Percentiles rank a stretch among this genome's conserved stretches.
These are phyloP conservation scores for Eciton burchellii DNA, from an alignment of 1,140 invertebrate genomes.

Conservation along the genomic window DNA sequence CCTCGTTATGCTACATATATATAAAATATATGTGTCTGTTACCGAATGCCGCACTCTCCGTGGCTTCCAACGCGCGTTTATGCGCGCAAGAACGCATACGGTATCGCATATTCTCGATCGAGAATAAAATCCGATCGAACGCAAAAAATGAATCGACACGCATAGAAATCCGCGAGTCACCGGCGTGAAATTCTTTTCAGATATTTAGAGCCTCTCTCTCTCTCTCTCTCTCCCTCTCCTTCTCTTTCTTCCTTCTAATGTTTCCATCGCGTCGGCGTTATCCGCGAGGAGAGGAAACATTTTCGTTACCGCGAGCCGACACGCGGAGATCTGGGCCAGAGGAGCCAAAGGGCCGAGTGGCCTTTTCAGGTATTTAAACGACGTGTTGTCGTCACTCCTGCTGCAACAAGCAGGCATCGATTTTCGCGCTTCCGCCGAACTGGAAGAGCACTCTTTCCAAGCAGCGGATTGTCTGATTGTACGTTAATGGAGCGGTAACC, in stretches of 20 bases:
- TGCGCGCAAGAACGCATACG: conserved; percentile 4
- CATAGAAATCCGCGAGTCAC: not conserved
- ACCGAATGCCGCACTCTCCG: conserved; percentile 13
- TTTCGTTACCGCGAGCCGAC: not conserved
- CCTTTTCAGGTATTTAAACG: conserved; percentile 27
- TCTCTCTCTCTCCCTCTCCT: no score
- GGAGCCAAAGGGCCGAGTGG: not conserved
- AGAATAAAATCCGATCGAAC: conserved; percentile 49
- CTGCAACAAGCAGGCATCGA: conserved; percentile 11
- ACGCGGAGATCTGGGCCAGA: not conserved
- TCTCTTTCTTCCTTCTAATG: no score
- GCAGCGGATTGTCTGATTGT: conserved; percentile 44
- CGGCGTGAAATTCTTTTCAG: no score
- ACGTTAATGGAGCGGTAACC: conserved; percentile 51
- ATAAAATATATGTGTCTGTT: conserved; percentile 28
- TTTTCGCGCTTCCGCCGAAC: conserved; percentile 33
- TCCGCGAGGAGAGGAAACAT: not conserved
- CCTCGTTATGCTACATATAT: conserved; percentile 59
- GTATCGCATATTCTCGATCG: conserved; percentile 32
- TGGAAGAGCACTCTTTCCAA: conserved; percentile 50
- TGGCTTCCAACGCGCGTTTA: conserved; percentile 10
- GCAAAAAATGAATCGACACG: not conserved
- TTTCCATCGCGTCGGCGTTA: not conserved
- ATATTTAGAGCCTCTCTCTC: no score
- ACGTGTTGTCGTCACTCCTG: not conserved